Base-by-base conservation (phyloP, 2,797 vertebrate genomes). In the Setipinna tenuifilis region DNA sequence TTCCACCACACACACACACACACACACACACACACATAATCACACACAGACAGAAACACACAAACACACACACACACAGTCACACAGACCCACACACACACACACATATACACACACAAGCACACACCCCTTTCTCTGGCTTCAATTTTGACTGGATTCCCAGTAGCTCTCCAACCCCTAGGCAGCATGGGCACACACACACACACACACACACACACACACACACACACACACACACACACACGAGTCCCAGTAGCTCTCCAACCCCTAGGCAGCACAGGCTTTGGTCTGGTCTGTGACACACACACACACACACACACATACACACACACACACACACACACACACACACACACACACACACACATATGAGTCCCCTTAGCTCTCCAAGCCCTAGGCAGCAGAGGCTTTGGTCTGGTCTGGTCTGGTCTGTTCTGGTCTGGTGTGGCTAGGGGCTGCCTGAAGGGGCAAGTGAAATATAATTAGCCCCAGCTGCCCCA, bases 401-500 rank as follows among this genome's bases (percentile, higher is more conserved):
- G 88, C 61, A 87, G 89, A 87, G 90, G 85, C 86, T 23, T 86
- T 84, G 91, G 88, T 90, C 90, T 89, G 89, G 90, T 41, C 35
- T 41, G 35, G 35, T 41, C 35, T 41, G 35, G n/a, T n/a, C n/a
- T n/a, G n/a, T n/a, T 90, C 90, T 89, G 89, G 90, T 41, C 35
- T 41, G 35, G 35, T 41, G 2, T 41, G 35, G 62, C 62, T 3
- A 3, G 10, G 62, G 23, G 23, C 62, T n/a, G 23, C 62, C 1
- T 10, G 9, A 2, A 25, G 62, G 62, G 62, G 62, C 62, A 65
- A 87, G 83, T 90, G 87, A 90, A 86, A 85, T 50, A 83, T 88
- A 89, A 92, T 89, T 83, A 91, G 87, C 86, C 89, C 58, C 88
- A 89, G 83, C 88, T 23, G 65, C 28, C 57, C 31, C 23, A 10